These are phyloP conservation scores for Apostichopus parvimensis DNA, from an alignment of 35 echinoderm and acorn worm species.

Conservation along the genomic window DNA sequence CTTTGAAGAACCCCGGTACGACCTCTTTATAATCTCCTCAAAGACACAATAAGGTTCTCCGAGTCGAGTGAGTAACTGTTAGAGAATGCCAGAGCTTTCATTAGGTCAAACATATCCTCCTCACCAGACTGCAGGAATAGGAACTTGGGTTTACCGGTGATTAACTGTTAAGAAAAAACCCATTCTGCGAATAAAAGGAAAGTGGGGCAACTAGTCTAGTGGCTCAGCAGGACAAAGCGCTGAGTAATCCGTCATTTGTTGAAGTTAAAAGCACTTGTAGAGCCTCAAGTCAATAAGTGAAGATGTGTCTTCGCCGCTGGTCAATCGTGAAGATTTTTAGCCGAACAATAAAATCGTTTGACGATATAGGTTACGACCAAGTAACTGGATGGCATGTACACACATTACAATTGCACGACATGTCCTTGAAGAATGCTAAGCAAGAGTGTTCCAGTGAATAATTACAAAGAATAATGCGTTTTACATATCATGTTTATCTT, in stretches of 20 bases:
- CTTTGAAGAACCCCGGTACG: background rate
- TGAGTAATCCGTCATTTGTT: background rate
- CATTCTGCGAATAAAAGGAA: background rate
- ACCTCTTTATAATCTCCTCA: background rate
- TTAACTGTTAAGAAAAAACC: background rate
- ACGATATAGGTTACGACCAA: background rate
- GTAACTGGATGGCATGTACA: background rate
- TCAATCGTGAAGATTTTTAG: background rate
- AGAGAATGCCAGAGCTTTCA: background rate
- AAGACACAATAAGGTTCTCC: background rate
- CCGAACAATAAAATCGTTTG: background rate
- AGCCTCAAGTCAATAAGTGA: background rate
- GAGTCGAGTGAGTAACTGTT: background rate
- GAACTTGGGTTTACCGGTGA: background rate
- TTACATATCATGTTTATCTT: too few relatives aligned
- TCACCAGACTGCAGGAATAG: background rate
- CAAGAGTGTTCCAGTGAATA: too few relatives aligned
- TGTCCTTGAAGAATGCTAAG: background rate
- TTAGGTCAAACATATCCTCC: background rate
- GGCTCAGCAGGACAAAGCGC: background rate
- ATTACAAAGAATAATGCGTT: too few relatives aligned
- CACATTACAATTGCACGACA: background rate
- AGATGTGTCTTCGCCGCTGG: background rate
- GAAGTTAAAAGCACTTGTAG: background rate
- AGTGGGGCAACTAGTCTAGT: background rate